Evolutionary conservation across 2,888 invertebrate genomes (phyloP).

Genomic region (Tachystola acroxantha): DNA sequence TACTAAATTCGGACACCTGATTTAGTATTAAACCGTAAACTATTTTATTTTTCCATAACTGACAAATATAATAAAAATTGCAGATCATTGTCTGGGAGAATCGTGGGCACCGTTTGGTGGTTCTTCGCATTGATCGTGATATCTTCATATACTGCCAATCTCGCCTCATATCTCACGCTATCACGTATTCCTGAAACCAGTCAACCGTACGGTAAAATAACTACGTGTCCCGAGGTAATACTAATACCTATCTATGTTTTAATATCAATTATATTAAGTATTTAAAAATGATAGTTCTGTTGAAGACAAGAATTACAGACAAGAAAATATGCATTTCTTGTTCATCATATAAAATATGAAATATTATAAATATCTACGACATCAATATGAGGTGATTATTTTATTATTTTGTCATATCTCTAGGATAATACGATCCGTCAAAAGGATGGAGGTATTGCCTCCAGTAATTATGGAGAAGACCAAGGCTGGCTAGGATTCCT

Average conservation of each 20-base stretch:
- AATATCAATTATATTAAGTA: too few species aligned
- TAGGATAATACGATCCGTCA: too few species aligned
- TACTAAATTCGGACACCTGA: too few species aligned
- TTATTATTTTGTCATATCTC: too few species aligned
- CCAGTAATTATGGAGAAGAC: slow-evolving; percentile 30
- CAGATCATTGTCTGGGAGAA: slow-evolving; percentile 91
- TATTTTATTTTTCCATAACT: background rate
- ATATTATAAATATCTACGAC: too few species aligned
- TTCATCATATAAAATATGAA: too few species aligned
- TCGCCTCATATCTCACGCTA: slow-evolving; percentile 96
- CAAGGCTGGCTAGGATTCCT: slow-evolving; percentile 41
- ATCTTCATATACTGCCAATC: slow-evolving; percentile 97
- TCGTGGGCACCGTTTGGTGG: slow-evolving; percentile 99
- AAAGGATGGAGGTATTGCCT: slow-evolving; percentile 9
- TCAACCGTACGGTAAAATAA: slow-evolving; percentile 60
- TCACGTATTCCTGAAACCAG: slow-evolving; percentile 96
- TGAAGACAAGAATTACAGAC: too few species aligned
- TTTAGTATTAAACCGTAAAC: background rate
- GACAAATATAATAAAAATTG: slow-evolving; percentile 43
- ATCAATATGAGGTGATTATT: too few species aligned
- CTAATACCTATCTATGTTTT: too few species aligned
- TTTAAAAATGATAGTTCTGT: too few species aligned
- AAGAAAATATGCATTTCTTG: too few species aligned
- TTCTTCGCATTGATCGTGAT: slow-evolving; percentile 97
- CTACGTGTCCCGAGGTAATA: slow-evolving; percentile 57